These are phyloP conservation scores for Sinonovacula constricta DNA, from an alignment of 1,140 invertebrate species.

Conservation along the genomic window DNA sequence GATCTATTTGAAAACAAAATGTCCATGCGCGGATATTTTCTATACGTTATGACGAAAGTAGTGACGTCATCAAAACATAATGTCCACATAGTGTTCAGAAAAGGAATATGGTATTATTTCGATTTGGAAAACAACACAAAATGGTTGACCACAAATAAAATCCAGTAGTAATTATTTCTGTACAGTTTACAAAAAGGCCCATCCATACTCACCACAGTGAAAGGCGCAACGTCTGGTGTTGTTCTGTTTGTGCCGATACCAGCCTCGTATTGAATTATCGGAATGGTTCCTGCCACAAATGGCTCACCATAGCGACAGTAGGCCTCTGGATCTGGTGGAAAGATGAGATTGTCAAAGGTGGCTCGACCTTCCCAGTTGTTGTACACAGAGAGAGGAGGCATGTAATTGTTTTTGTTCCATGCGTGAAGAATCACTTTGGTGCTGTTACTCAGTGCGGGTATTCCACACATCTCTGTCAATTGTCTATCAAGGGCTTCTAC, in stretches of 20 bases:
- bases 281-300: slow-evolving; percentile 55
- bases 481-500: slow-evolving; percentile 45
- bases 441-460: slow-evolving; percentile 47
- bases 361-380: slow-evolving; percentile 48
- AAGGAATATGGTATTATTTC: too few relatives aligned
- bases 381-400: slow-evolving; percentile 33
- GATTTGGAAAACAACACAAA: too few relatives aligned
- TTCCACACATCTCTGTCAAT: slow-evolving; percentile 53
- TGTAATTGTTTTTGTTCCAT: slow-evolving; percentile 57
- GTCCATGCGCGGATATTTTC: too few relatives aligned
- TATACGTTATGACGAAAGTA: too few relatives aligned
- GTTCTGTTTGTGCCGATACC: slow-evolving; percentile 59
- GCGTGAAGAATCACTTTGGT: slow-evolving; percentile 53
- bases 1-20: too few relatives aligned
- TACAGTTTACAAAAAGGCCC: too few relatives aligned
- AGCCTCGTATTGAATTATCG: slow-evolving; percentile 56
- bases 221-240: too few relatives aligned
- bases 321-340: slow-evolving; percentile 30
- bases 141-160: too few relatives aligned
- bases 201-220: too few relatives aligned
- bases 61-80: too few relatives aligned
- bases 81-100: too few relatives aligned
- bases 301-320: slow-evolving; percentile 57
- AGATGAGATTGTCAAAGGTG: slow-evolving; percentile 48
- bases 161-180: too few relatives aligned